phyloP scores from a whole-genome alignment of 2,113 vertebrate species.

The Limnothrissa miodon region DNA sequence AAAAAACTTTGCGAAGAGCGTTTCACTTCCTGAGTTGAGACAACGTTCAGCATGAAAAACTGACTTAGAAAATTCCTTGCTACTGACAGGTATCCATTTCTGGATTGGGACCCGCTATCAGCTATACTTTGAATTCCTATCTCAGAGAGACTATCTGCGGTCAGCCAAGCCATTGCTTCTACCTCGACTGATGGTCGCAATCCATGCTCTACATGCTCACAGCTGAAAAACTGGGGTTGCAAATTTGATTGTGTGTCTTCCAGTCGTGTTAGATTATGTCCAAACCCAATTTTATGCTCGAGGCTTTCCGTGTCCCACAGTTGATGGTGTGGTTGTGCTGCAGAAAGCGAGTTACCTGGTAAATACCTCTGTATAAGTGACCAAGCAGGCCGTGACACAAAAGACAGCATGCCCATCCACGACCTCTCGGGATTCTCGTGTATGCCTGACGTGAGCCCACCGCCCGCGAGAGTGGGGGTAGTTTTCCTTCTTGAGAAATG shows the following conservation, averaged over 20 bases:
- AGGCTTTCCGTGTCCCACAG: conserved; percentile 24
- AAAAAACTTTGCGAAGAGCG: not conserved
- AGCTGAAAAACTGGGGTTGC: conserved; percentile 38
- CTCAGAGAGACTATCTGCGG: conserved; percentile 50
- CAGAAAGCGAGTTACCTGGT: conserved; percentile 36
- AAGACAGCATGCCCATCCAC: conserved; percentile 64
- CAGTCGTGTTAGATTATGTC: conserved; percentile 47
- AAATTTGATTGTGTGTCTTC: conserved; percentile 47
- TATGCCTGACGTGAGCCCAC: conserved; percentile 23
- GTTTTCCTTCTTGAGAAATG: conserved; percentile 37
- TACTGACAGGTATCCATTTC: conserved; percentile 14
- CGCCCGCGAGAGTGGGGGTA: conserved; percentile 25
- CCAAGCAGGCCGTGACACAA: conserved; percentile 66
- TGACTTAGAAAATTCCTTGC: conserved; percentile 50
- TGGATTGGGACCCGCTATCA: conserved; percentile 34
- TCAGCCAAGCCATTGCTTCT: conserved; percentile 47
- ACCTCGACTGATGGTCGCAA: not conserved
- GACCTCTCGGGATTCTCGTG: conserved; percentile 57
- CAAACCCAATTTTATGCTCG: conserved; percentile 34
- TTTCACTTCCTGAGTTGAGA: conserved; percentile 41
- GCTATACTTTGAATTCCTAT: conserved; percentile 40
- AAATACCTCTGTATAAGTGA: conserved; percentile 60
- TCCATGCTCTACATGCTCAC: conserved; percentile 36
- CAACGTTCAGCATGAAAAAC: conserved; percentile 35
- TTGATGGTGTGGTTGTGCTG: not conserved